Evolutionary conservation across 64 coral and sea anemone genomes (phyloP).

Genomic region (Actinia tenebrosa): DNA sequence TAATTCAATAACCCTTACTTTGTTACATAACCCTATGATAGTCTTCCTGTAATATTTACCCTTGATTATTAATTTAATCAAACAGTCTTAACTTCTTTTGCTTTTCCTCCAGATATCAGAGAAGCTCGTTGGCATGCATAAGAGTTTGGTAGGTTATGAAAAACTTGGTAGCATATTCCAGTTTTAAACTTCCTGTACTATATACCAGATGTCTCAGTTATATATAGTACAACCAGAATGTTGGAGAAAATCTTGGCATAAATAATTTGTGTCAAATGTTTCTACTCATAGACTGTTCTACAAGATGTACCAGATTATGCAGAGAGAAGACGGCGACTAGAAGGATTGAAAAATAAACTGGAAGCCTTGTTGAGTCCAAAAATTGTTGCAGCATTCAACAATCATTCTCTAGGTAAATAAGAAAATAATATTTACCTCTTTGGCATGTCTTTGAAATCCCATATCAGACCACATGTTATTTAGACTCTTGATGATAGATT

Average conservation of each 20-base stretch:
- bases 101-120: slow-evolving; percentile 74
- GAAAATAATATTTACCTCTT: not conserved
- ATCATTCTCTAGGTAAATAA: slow-evolving; percentile 69
- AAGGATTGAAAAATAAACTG: slow-evolving; percentile 94
- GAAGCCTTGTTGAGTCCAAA: slow-evolving; percentile 94
- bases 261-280: not conserved
- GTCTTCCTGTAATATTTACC: too few relatives aligned
- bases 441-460: too few relatives aligned
- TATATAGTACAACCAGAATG: too few relatives aligned
- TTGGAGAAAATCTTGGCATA: too few relatives aligned
- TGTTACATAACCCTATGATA: too few relatives aligned
- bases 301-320: slow-evolving; percentile 98
- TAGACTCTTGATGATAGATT: too few relatives aligned
- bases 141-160: slow-evolving; percentile 71
- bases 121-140: slow-evolving; percentile 94
- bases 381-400: slow-evolving; percentile 96
- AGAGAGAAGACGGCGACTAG: slow-evolving; percentile 80
- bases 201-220: too few relatives aligned
- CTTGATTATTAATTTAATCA: too few relatives aligned
- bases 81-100: not conserved
- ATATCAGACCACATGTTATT: too few relatives aligned
- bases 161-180: too few relatives aligned
- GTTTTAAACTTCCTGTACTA: too few relatives aligned
- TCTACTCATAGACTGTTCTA: slow-evolving; percentile 51
- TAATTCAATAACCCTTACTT: too few relatives aligned